These are phyloP conservation scores for Temnothorax nylanderi DNA, from an alignment of 1,140 invertebrate genomes.

Conservation along the genomic window DNA sequence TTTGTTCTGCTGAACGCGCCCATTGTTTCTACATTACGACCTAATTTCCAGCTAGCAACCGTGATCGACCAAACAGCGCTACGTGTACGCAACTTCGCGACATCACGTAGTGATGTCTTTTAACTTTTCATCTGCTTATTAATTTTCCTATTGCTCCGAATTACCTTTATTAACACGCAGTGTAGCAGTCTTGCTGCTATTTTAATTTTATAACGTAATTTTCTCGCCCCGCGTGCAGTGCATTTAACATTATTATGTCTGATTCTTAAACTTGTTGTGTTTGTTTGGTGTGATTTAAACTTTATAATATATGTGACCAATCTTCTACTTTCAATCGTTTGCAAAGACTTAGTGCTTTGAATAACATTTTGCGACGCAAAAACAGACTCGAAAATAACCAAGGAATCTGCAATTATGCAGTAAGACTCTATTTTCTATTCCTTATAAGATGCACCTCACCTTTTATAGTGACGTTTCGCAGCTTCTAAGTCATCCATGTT, in stretches of 20 bases:
- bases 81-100: not conserved
- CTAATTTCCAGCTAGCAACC: conserved; percentile 57
- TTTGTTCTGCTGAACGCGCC: no score
- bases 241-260: not conserved
- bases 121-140: not conserved
- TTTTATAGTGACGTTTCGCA: conserved; percentile 83
- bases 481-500: conserved; percentile 84
- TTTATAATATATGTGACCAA: not conserved
- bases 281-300: not conserved
- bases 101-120: not conserved
- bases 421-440: not conserved
- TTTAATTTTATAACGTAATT: not conserved
- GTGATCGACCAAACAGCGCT: conserved; percentile 74
- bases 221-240: not conserved
- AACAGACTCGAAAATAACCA: not conserved
- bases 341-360: not conserved
- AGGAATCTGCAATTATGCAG: not conserved
- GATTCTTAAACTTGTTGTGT: not conserved
- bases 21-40: conserved; percentile 19
- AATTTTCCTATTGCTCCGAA: not conserved
- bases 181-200: not conserved
- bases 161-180: not conserved
- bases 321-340: not conserved
- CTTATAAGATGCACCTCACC: conserved; percentile 79
- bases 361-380: not conserved